phyloP scores from a whole-genome alignment of 2,888 invertebrate genomes.

The Colletes collaris region DNA sequence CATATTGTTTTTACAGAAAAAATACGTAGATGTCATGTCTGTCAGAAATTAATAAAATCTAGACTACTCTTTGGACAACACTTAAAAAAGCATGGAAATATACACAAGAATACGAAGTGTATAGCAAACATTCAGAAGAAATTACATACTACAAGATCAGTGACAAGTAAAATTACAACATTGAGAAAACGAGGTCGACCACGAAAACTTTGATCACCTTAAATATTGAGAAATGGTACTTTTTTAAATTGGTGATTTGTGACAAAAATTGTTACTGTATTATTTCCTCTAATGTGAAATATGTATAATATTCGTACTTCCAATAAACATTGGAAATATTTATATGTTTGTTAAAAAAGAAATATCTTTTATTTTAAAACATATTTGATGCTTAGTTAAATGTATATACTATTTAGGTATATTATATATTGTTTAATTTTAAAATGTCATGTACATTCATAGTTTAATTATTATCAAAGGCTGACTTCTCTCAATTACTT shows the following conservation, averaged over 20 bases:
- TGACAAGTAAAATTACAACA: slow-evolving; percentile 63
- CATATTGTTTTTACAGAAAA: slow-evolving; percentile 64
- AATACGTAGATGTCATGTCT: slow-evolving; percentile 73
- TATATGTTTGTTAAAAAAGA: slow-evolving; percentile 53
- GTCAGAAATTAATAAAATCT: slow-evolving; percentile 74
- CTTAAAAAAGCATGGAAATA: slow-evolving; percentile 73
- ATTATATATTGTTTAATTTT: slow-evolving; percentile 45
- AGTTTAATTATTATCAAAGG: slow-evolving; percentile 32
- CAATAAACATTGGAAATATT: slow-evolving; percentile 46
- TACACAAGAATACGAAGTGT: slow-evolving; percentile 62
- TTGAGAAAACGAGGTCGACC: slow-evolving; percentile 72
- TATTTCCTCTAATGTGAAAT: slow-evolving; percentile 47
- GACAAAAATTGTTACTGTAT: slow-evolving; percentile 27
- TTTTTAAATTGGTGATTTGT: slow-evolving; percentile 19
- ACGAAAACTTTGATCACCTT: slow-evolving; percentile 73
- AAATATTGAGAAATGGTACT: slow-evolving; percentile 4
- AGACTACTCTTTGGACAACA: slow-evolving; percentile 72
- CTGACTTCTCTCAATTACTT: slow-evolving; percentile 38
- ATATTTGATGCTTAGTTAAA: slow-evolving; percentile 29
- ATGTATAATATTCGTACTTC: slow-evolving; percentile 57
- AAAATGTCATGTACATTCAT: slow-evolving; percentile 27
- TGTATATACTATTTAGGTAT: slow-evolving; percentile 42
- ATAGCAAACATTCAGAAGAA: slow-evolving; percentile 60
- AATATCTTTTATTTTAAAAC: slow-evolving; percentile 41
- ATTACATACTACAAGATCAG: slow-evolving; percentile 66